phyloP scores from a whole-genome alignment of 2,888 invertebrate genomes.

The Crepidodera aurea region DNA sequence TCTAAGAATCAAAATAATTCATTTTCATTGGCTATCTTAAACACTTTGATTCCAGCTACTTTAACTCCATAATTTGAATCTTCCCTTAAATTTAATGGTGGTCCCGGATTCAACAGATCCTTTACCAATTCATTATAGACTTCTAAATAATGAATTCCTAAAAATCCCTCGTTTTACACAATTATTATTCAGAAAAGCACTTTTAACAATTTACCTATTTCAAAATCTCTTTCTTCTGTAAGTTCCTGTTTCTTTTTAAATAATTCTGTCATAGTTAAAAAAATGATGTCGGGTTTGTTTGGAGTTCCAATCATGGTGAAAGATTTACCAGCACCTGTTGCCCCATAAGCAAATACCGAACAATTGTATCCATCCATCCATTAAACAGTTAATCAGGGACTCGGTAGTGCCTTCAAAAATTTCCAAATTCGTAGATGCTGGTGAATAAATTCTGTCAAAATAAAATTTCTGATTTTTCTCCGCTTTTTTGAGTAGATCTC shows the following conservation, averaged over 20 bases:
- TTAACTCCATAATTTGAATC: slow-evolving; percentile 80
- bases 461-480: slow-evolving; percentile 87
- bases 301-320: slow-evolving; percentile 89
- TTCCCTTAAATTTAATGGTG: slow-evolving; percentile 82
- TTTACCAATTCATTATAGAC: slow-evolving; percentile 90
- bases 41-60: slow-evolving; percentile 80
- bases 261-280: slow-evolving; percentile 86
- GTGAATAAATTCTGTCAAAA: slow-evolving; percentile 85
- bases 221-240: slow-evolving; percentile 77
- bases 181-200: not conserved
- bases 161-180: not conserved
- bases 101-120: slow-evolving; percentile 77
- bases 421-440: slow-evolving; percentile 71
- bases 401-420: too few relatives aligned
- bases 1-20: slow-evolving; percentile 81
- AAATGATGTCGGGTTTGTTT: slow-evolving; percentile 84
- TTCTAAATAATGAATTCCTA: slow-evolving; percentile 50
- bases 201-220: slow-evolving; percentile 64
- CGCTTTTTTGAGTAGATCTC: slow-evolving; percentile 78
- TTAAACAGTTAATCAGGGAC: slow-evolving; percentile 76
- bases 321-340: slow-evolving; percentile 96
- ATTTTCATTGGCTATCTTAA: slow-evolving; percentile 76
- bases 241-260: slow-evolving; percentile 77
- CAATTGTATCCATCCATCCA: too few relatives aligned
- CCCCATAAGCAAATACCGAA: too few relatives aligned